Evolutionary conservation across 2,888 invertebrate genomes (phyloP), one percentile per base, ranked within the genome.

Genomic region (Yponomeuta cagnagella): DNA sequence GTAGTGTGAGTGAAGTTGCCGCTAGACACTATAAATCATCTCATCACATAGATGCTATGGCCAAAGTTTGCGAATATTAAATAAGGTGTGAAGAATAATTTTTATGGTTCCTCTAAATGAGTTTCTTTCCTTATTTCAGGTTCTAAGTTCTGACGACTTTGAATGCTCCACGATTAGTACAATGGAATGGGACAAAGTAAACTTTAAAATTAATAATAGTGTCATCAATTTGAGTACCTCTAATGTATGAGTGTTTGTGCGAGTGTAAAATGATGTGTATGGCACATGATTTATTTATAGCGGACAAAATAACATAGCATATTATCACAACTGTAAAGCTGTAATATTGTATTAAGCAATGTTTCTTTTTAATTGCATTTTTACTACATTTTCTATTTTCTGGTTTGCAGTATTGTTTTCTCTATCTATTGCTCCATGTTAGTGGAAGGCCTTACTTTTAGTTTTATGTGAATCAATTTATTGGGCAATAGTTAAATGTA

Each of bases 181-280:
- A 68, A 37, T 68, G 37, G 48, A 68, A 68, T 15, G 31, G 37
- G 68, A 68, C 65, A 30, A 65, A 65, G 23, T 65, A 33, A 5
- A 65, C 33, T 31, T 65, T 9, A 9, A 23, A 23, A 30, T n/a
- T 52, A 52, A 12, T 52, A 52, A 2, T 58, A 58, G 52, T 58
- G 52, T 58, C 15, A 66, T 66, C 6, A 66, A 66, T 66, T 37
- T 33, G n/a, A 37, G 12, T 37, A 31, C 30, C 33, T n/a, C 30
- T 8, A 30, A 68, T 68, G 37, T 43, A 15, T 68, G 4, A 43
- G 48, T 68, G 68, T 68, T 33, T 68, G 48, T 68, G 68, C 10
- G 68, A 37, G 37, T 68, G 68, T 33, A 48, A 68, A 15, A 43
- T 43, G 5, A 8, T 68, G 12, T 58, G 52, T 65, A 65, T 31